Conservation (phyloP, 2,797 vertebrate species). For the Thunnus albacares region DNA sequence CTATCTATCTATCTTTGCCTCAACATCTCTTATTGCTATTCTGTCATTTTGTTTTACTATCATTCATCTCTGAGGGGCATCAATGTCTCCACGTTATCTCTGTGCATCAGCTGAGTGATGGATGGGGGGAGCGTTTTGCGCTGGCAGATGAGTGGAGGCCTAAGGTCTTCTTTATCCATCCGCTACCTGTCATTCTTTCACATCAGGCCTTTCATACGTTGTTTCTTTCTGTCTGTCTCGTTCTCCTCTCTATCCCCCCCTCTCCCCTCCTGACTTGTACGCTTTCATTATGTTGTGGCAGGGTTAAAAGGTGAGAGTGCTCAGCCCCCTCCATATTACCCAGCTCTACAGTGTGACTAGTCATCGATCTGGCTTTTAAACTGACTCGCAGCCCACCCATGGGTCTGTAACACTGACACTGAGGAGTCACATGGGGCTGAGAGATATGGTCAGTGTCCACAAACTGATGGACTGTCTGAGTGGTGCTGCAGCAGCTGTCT, state of each 20-base stretch:
- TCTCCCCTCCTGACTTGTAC: slow-evolving; percentile 42
- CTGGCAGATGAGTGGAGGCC: slow-evolving; percentile 59
- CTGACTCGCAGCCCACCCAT: slow-evolving; percentile 27
- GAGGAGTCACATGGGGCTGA: slow-evolving; percentile 37
- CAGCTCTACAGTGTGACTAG: neutral
- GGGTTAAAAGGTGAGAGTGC: slow-evolving; percentile 70
- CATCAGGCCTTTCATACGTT: slow-evolving; percentile 47
- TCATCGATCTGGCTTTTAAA: slow-evolving; percentile 54
- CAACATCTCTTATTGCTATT: neutral
- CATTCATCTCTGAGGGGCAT: slow-evolving; percentile 52
- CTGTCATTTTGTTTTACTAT: slow-evolving; percentile 28
- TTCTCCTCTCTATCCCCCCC: neutral
- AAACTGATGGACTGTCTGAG: slow-evolving; percentile 63
- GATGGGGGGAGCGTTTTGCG: slow-evolving; percentile 62
- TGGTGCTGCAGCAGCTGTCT: slow-evolving; percentile 15
- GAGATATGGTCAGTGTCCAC: slow-evolving; percentile 51
- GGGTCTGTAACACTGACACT: slow-evolving; percentile 50
- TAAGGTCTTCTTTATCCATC: slow-evolving; percentile 70
- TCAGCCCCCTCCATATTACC: slow-evolving; percentile 20
- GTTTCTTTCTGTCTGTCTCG: slow-evolving; percentile 13
- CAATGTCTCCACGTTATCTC: slow-evolving; percentile 38
- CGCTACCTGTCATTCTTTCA: slow-evolving; percentile 65
- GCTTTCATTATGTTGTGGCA: slow-evolving; percentile 48
- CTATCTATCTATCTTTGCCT: neutral
- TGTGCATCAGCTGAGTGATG: slow-evolving; percentile 64